Conservation (phyloP, 1,140 invertebrate genomes). For the Armadillidium nasatum region DNA sequence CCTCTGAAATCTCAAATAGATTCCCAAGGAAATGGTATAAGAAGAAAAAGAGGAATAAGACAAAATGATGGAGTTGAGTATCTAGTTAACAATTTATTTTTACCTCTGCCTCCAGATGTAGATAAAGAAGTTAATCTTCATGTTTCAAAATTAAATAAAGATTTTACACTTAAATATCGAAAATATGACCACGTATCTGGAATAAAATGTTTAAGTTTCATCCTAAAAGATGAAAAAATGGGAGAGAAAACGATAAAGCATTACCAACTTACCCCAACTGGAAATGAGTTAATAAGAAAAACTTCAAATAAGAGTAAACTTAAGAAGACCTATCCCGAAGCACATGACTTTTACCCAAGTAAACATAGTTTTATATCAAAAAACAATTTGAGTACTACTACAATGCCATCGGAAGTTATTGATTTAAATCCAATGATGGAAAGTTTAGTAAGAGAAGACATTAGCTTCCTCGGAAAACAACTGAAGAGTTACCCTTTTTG, state of each 20-base stretch:
- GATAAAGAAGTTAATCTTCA: constrained; percentile 31
- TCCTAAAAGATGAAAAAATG: constrained; percentile 27
- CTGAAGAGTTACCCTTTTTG: constrained; percentile 37
- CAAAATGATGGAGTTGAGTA: constrained; percentile 26
- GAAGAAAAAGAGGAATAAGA: constrained; percentile 16
- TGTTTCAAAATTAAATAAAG: constrained; percentile 33
- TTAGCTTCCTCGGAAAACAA: constrained; percentile 27
- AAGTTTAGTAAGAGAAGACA: constrained; percentile 28
- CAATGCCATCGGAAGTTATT: constrained; percentile 34
- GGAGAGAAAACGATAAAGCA: constrained; percentile 16
- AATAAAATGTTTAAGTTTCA: constrained; percentile 31
- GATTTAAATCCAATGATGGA: constrained; percentile 32
- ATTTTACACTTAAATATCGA: constrained; percentile 35
- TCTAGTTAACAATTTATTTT: constrained; percentile 36
- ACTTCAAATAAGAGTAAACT: constrained; percentile 25
- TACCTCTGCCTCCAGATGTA: constrained; percentile 32
- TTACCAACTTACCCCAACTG: constrained; percentile 25
- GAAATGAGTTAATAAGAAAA: constrained; percentile 23
- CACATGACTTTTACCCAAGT: too few species aligned
- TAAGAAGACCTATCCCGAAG: too few species aligned
- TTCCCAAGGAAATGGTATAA: constrained; percentile 23
- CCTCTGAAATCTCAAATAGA: constrained; percentile 37
- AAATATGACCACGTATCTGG: constrained; percentile 28
- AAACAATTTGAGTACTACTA: constrained; percentile 27
- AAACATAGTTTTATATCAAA: too few species aligned